A percentile compares a stretch with the other conserved stretches of the same genome.
phyloP scores from a whole-genome alignment of 2,797 vertebrate species.

The Leucoraja ocellata region DNA sequence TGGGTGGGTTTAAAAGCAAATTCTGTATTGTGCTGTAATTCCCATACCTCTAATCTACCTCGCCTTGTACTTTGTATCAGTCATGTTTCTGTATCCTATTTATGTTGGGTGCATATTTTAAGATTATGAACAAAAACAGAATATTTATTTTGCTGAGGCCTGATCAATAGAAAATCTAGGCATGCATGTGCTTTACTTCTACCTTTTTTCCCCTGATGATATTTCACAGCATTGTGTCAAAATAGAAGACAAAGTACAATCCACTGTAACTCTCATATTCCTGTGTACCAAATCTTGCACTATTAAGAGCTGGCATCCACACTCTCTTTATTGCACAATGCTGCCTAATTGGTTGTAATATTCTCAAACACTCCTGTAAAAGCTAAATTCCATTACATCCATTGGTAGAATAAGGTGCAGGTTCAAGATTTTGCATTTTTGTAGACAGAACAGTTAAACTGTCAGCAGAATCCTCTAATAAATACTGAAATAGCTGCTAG shows the following conservation, averaged over 20 bases:
- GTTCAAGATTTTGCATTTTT: neutral
- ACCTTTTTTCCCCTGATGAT: too few relatives aligned
- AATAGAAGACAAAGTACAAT: neutral
- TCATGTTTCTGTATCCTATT: neutral
- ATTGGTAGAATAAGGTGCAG: neutral
- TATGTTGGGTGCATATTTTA: neutral
- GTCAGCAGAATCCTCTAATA: slow-evolving; percentile 20
- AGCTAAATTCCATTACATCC: neutral
- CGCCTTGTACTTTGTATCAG: neutral
- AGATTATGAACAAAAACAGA: neutral
- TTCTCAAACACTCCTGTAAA: neutral
- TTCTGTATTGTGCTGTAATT: neutral
- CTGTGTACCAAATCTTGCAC: neutral
- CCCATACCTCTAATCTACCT: neutral
- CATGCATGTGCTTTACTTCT: neutral
- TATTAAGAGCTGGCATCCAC: neutral
- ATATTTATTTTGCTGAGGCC: neutral
- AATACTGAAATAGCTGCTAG: slow-evolving; percentile 38
- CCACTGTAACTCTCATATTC: neutral
- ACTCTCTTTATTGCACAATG: neutral
- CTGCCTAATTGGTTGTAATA: neutral
- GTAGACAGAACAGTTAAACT: slow-evolving; percentile 34
- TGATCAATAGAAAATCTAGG: neutral
- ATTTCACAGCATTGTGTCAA: neutral
- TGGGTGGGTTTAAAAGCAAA: too few relatives aligned